phyloP scores from a whole-genome alignment of 2,113 vertebrate genomes.

The Cheilinus undulatus region DNA sequence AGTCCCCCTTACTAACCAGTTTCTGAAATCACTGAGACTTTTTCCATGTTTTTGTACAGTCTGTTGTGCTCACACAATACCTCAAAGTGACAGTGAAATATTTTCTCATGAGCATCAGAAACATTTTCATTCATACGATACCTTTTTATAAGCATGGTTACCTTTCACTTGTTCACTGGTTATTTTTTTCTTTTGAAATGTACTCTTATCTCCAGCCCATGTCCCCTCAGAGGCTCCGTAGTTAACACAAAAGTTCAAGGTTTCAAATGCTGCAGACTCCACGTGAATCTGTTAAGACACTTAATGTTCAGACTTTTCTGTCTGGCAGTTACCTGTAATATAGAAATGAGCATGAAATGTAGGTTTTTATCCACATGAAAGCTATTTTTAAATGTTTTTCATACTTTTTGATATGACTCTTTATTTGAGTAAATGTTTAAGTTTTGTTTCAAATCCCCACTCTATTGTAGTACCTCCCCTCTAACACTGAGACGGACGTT shows the following conservation, averaged over 20 bases:
- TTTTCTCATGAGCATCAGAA: no score
- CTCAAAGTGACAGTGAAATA: no score
- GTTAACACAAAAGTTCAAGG: background rate
- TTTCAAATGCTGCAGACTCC: conserved; percentile 29
- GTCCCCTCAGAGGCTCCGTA: no score
- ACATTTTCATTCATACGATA: no score
- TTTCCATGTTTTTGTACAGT: no score
- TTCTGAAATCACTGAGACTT: no score
- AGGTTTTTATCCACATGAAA: conserved; percentile 26
- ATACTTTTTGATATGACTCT: conserved; percentile 4
- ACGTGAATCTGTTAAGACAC: conserved; percentile 1
- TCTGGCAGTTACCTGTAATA: conserved; percentile 59
- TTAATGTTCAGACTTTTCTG: conserved; percentile 7
- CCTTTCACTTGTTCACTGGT: no score
- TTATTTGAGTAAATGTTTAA: conserved; percentile 16
- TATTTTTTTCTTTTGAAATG: no score
- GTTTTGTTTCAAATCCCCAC: conserved; percentile 25
- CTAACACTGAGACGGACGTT: conserved; percentile 35
- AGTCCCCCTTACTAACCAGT: no score
- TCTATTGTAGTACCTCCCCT: background rate
- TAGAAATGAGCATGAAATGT: conserved; percentile 47
- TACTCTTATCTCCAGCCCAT: no score
- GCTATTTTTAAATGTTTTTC: conserved; percentile 1
- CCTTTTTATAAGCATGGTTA: no score
- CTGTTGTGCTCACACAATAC: no score